Base-by-base conservation (phyloP, 2,797 vertebrate genomes). In the Hemitrygon akajei region DNA sequence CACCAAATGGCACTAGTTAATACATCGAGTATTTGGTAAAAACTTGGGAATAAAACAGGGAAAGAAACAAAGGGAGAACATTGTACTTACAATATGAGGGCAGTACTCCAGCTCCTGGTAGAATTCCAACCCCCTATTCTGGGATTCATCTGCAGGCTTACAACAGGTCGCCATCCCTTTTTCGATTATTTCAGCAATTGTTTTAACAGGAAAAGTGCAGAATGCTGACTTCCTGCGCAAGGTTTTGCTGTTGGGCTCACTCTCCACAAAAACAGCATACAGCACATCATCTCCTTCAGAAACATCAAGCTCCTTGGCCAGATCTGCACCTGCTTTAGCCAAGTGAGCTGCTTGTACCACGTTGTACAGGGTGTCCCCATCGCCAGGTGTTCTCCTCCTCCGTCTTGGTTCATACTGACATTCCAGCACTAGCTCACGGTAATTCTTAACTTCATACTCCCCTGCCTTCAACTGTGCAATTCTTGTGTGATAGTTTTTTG, bases 361-460 rank as follows among this genome's bases (percentile, higher is more conserved):
- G 0, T 98, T 98, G 96, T 98, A 99, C 40, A 97, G 95, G 0
- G 98, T 95, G 14, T 98, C 95, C 40, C 94, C 94, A 4, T 94
- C 94, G 0, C 94, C 94, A 47, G 95, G 2, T 0, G 93, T 94
- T 0, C 95, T 95, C 16, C 97, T 96, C 3, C 97, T 94, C 1
- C 98, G 97, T 94, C 99, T 99, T 0, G 97, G 97, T 84, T 98
- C 98, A 0, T 98, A 98, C 1, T 96, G 97, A 94, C 99, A 99
- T 94, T 99, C 97, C 0, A 99, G 96, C 93, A 98, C 95, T 7
- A 99, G 95, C 95, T 99, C 98, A 0, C 98, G 97, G 94, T 99
- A 99, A 58, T 93, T 95, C 58, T 95, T 79, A 77, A 95, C 93
- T 79, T 96, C 94, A 0, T 95, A 96, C 96, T 98, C 98, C 0